Conservation (phyloP, 92 coral and sea anemone genomes). For the Phymanthus crucifer region DNA sequence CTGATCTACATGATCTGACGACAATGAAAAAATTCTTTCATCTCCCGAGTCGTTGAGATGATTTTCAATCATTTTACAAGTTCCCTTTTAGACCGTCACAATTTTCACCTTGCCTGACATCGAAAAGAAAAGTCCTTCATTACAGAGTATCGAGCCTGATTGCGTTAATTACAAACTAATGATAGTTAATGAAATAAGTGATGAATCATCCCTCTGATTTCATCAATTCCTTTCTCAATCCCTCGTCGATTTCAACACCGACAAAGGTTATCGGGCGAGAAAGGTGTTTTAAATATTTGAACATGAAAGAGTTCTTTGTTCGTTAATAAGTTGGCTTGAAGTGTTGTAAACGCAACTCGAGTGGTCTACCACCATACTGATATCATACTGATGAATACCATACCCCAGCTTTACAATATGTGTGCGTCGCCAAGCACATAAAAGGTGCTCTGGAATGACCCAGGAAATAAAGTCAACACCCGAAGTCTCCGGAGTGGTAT, state of each 20-base stretch:
- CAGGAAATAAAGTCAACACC: not conserved
- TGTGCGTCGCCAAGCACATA: not conserved
- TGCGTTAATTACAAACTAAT: not conserved
- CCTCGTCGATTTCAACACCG: not conserved
- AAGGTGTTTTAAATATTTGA: not conserved
- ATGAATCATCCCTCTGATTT: not conserved
- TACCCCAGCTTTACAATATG: not conserved
- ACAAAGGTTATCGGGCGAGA: not conserved
- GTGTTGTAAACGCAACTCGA: not conserved
- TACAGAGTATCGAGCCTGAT: not conserved
- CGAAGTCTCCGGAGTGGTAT: not conserved
- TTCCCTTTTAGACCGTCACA: not conserved
- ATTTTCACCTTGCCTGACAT: not conserved
- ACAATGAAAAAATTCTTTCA: too few relatives aligned
- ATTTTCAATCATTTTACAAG: not conserved
- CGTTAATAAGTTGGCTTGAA: not conserved
- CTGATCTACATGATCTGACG: too few relatives aligned
- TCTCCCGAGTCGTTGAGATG: not conserved
- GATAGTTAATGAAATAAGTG: not conserved
- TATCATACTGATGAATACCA: not conserved
- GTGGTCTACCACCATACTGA: not conserved
- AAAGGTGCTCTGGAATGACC: not conserved
- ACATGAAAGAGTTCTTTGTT: not conserved
- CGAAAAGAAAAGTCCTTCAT: not conserved
- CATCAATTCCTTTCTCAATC: not conserved